Evolutionary conservation across 1,140 invertebrate genomes (phyloP).

Genomic region (Atta colombica): DNA sequence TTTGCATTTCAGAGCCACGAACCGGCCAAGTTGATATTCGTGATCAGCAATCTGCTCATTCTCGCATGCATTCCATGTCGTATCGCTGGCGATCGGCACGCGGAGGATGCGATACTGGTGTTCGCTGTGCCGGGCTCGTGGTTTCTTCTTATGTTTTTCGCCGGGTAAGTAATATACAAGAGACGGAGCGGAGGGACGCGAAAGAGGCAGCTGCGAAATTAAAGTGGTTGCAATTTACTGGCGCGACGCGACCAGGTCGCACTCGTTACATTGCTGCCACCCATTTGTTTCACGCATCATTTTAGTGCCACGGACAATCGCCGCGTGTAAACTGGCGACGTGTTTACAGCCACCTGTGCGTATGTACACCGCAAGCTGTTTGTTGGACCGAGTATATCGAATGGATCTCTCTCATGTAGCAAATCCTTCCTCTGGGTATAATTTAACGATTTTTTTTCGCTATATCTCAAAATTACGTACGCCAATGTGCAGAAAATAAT

Average conservation of each 20-base stretch:
- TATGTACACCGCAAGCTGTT: conserved; percentile 18
- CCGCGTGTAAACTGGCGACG: conserved; percentile 9
- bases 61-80: conserved; percentile 96
- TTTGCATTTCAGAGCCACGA: conserved; percentile 91
- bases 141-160: conserved; percentile 99
- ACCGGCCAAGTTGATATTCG: conserved; percentile 97
- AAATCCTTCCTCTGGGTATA: not conserved
- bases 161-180: conserved; percentile 90
- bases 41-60: conserved; percentile 97
- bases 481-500: conserved; percentile 11
- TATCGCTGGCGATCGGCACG: conserved; percentile 90
- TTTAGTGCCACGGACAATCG: conserved; percentile 31
- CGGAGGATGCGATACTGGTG: conserved; percentile 96
- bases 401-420: not conserved
- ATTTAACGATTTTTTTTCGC: not conserved
- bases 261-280: conserved; percentile 18
- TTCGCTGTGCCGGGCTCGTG: conserved; percentile 97
- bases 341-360: conserved; percentile 37
- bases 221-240: conserved; percentile 57
- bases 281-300: conserved; percentile 55
- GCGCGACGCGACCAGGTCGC: conserved; percentile 28
- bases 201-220: conserved; percentile 18
- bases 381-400: conserved; percentile 13
- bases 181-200: not conserved
- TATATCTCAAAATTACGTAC: not conserved